Evolutionary conservation across 2,113 vertebrate genomes (phyloP).

Genomic region (Alethe castanea): DNA sequence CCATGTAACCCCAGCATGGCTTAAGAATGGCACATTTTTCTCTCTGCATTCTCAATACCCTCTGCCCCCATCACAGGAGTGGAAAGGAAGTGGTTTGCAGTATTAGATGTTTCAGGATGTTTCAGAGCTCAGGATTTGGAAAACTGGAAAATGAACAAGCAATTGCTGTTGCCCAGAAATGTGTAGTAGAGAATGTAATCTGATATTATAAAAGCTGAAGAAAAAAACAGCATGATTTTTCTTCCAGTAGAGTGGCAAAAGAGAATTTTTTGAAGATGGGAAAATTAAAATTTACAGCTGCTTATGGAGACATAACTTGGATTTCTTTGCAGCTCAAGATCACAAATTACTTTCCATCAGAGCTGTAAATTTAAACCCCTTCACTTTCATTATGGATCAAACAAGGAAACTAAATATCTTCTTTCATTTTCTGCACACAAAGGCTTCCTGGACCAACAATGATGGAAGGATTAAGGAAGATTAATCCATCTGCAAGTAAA

Average conservation of each 20-base stretch:
- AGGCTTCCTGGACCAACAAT: background rate
- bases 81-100: background rate
- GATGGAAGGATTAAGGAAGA: background rate
- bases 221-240: background rate
- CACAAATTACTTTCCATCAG: background rate
- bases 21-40: background rate
- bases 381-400: background rate
- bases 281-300: background rate
- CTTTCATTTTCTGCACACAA: background rate
- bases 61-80: background rate
- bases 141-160: background rate
- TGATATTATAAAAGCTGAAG: background rate
- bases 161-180: background rate
- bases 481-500: background rate
- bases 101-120: background rate
- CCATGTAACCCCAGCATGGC: rapidly evolving
- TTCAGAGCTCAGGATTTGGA: background rate
- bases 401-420: background rate
- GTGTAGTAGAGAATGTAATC: background rate
- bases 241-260: background rate
- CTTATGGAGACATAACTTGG: background rate
- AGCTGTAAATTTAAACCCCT: background rate
- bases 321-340: background rate
- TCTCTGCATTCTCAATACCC: background rate
- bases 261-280: background rate